Conservation (phyloP, 2,113 vertebrate genomes). For the Tupaia tana region DNA sequence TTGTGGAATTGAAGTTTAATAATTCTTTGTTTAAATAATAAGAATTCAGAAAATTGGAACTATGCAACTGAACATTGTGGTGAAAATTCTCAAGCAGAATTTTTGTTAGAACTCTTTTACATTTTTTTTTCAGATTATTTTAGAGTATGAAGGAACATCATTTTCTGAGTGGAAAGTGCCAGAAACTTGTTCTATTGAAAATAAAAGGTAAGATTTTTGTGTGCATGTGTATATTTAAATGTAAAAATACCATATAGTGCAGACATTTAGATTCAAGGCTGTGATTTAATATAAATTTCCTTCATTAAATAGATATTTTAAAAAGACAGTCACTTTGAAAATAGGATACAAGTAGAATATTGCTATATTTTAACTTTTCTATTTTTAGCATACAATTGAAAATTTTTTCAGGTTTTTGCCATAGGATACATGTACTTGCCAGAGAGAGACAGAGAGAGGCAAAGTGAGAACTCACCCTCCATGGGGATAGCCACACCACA, state of each 20-base stretch:
- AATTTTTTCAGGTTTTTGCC: background rate
- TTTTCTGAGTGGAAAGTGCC: constrained; percentile 69
- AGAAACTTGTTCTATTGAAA: background rate
- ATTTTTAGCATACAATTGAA: background rate
- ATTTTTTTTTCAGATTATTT: constrained; percentile 70
- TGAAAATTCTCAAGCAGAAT: background rate
- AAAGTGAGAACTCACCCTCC: too few species aligned
- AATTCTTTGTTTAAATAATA: constrained; percentile 24
- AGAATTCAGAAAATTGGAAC: background rate
- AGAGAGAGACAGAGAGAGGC: too few species aligned
- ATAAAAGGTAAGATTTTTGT: constrained; percentile 66
- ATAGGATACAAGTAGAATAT: background rate
- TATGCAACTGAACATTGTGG: background rate
- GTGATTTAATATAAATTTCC: constrained; percentile 17
- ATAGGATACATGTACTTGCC: too few species aligned
- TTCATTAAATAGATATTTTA: background rate
- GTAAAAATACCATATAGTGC: background rate
- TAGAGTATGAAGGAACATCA: constrained; percentile 72
- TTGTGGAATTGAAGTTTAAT: constrained; percentile 35
- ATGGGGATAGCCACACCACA: too few species aligned
- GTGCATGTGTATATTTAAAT: background rate
- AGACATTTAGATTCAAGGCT: constrained; percentile 21
- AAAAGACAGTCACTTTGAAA: constrained; percentile 48
- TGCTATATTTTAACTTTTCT: constrained; percentile 24
- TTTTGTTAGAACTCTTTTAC: constrained; percentile 52